Evolutionary conservation across 2,113 vertebrate species (phyloP), one percentile per base, ranked within the genome.

Genomic region (Globicephala melas): DNA sequence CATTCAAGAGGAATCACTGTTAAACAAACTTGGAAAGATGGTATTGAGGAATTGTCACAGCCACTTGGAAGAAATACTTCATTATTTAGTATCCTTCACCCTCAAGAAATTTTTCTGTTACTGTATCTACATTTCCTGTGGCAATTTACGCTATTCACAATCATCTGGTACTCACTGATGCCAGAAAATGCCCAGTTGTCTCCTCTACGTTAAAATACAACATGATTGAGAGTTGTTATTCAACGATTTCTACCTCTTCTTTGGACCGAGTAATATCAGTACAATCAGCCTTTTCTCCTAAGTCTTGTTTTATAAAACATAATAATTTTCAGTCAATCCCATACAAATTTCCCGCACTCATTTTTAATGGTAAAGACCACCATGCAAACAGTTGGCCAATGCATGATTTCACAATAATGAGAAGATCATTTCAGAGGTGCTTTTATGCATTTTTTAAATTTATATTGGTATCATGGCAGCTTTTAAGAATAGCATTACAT

Each of bases 61-160:
- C 11, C 50, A 67, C 76, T 58, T 87, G 47, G 18, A 86, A 81
- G 55, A 91, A 89, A 62, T 60, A 71, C 38, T 94, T 82, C 26
- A 82, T 89, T 83, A 80, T 81, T 94, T 93, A 92, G 65, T 71
- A n/a, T 80, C 84, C 94, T 97, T 74, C 9, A 60, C 17, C n/a
- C 26, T 91, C 21, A 36, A 60, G 85, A 95, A 91, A 50, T 28
- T 80, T 41, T 97, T 88, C 36, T 73, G 1, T 71, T 93, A 63
- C 79, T 82, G 5, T 82, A 53, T 60, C 73, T 95, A 82, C 23
- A 86, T 82, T 89, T 98, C n/a, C 15, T 91, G 26, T 28, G 77
- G 18, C 5, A 83, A 65, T 68, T 79, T 89, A 90, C 63, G 62
- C 15, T 83, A 38, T 87, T 73, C 60, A 58, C 47, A 62, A 3